phyloP scores from a whole-genome alignment of 2,888 invertebrate genomes.

The Acanthopleura granulata region DNA sequence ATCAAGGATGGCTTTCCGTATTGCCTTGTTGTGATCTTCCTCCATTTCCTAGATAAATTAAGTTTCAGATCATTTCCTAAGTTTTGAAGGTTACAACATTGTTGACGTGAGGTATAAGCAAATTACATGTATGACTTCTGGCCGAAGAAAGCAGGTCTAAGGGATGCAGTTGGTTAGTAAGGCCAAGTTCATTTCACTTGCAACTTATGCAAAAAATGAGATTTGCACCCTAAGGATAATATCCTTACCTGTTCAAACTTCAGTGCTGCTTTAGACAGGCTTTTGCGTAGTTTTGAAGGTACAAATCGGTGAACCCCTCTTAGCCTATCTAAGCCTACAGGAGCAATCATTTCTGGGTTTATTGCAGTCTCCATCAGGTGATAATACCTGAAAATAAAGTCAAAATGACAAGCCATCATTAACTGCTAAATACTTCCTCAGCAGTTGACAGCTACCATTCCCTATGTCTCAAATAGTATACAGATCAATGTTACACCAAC shows the following conservation, averaged over 20 bases:
- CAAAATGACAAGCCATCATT: too few relatives aligned
- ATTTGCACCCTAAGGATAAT: not conserved
- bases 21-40: slow-evolving; percentile 74
- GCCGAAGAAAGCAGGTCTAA: too few relatives aligned
- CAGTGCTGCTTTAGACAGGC: slow-evolving; percentile 45
- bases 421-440: too few relatives aligned
- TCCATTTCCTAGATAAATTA: slow-evolving; percentile 72
- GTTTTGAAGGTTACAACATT: too few relatives aligned
- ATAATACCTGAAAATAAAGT: slow-evolving; percentile 52
- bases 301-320: slow-evolving; percentile 58
- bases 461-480: too few relatives aligned
- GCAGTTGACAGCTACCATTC: too few relatives aligned
- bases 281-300: slow-evolving; percentile 41
- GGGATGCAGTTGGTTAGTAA: too few relatives aligned
- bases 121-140: too few relatives aligned
- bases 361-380: slow-evolving; percentile 59
- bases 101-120: too few relatives aligned
- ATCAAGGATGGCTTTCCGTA: slow-evolving; percentile 77
- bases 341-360: slow-evolving; percentile 59
- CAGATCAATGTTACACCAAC: too few relatives aligned
- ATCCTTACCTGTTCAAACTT: slow-evolving; percentile 53
- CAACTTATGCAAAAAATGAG: not conserved
- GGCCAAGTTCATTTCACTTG: too few relatives aligned
- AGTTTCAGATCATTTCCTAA: too few relatives aligned
- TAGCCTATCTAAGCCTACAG: slow-evolving; percentile 50